phyloP scores from a whole-genome alignment of 2,113 vertebrate genomes.

The Xiphorhynchus elegans region DNA sequence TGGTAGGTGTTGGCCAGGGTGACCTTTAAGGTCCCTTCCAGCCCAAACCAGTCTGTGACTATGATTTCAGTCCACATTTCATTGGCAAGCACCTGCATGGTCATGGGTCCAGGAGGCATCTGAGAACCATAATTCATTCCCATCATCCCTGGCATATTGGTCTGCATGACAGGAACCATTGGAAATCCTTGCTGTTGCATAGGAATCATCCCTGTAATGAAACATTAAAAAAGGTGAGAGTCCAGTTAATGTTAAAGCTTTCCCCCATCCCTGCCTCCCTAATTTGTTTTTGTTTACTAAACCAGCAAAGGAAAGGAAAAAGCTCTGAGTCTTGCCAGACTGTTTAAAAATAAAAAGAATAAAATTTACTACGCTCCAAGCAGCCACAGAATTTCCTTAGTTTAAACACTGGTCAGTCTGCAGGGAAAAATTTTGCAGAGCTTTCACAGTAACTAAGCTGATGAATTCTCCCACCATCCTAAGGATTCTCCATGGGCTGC shows the following conservation, averaged over 20 bases:
- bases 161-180: conserved; percentile 93
- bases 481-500: not conserved
- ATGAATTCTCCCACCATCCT: not conserved
- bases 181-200: conserved; percentile 91
- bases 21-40: not conserved
- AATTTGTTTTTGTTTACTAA: not conserved
- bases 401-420: not conserved
- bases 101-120: conserved; percentile 88
- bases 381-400: not conserved
- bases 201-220: conserved; percentile 85
- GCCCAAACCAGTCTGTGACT: not conserved
- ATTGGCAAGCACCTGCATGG: conserved; percentile 86
- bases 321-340: not conserved
- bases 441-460: not conserved
- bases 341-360: not conserved
- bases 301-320: not conserved
- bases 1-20: not conserved
- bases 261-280: rapidly evolving
- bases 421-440: not conserved
- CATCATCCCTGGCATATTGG: conserved; percentile 96
- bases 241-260: not conserved
- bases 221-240: not conserved
- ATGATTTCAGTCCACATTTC: not conserved
- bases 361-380: not conserved
- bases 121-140: conserved; percentile 94